Base-by-base conservation (phyloP, 2,797 vertebrate species). In the Parauchenoglanis ngamensis region DNA sequence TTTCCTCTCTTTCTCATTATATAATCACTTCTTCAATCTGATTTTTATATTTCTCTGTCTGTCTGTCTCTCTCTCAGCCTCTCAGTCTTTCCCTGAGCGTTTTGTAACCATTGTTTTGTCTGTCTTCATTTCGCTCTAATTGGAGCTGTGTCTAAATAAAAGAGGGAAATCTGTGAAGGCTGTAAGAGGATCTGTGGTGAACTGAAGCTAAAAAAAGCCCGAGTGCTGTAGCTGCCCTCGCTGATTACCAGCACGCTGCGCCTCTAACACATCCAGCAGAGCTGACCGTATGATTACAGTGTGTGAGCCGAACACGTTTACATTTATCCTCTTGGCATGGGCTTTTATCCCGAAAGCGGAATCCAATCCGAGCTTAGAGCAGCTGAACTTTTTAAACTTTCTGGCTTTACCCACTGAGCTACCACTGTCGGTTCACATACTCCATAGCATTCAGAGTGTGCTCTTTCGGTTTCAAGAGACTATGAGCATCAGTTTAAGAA, bases 191-290 rank as follows among this genome's bases (percentile, higher is more conserved):
- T 93, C 93, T 95, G 94, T 94, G 91, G 88, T 90, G 31, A 85
- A 87, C 40, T 90, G 93, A 94, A 92, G 95, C 93, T 95, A 94
- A 95, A 95, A 94, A 93, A 92, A 94, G 94, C 92, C 93, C 31
- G 93, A 92, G 91, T 61, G 94, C 87, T 94, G 92, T 92, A 92
- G 94, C 92, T 40, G 12, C 49, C 40, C 81, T 76, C 84, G 23
- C 40, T 8, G 31, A 56, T 31, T 7, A 79, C 12, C 68, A 49
- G 35, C 52, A 15, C 35, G 17, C 82, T 19, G 52, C 49, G 73
- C 56, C 86, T 82, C 44, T 23, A 19, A 61, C 85, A 72, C n/a
- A n/a, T 57, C 31, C 21, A 56, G 49, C 65, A 40, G 17, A 12
- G 40, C 63, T 76, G 49, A 65, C 68, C 17, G 68, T n/a, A 3